phyloP scores from a whole-genome alignment of 1,140 invertebrate genomes.

The Plectrocnemia conspersa region DNA sequence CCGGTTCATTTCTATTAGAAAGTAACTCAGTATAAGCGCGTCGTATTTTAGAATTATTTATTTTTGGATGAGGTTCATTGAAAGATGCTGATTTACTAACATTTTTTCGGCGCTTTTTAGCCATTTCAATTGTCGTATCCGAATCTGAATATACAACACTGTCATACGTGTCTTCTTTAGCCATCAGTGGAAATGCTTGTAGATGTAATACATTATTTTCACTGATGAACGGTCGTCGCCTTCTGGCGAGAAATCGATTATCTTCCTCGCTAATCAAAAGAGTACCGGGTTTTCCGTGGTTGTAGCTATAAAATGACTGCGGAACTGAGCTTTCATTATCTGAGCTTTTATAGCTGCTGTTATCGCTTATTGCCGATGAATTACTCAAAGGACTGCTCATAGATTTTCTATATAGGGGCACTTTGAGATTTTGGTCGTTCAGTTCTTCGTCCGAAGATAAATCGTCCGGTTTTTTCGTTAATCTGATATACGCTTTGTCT shows the following conservation, averaged over 20 bases:
- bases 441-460: conserved; percentile 1
- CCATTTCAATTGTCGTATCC: neutral
- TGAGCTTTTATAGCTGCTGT: conserved; percentile 51
- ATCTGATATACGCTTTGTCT: conserved; percentile 46
- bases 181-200: neutral
- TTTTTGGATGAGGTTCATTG: conserved; percentile 16
- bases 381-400: conserved; percentile 24
- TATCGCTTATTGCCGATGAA: conserved; percentile 25
- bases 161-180: conserved; percentile 6
- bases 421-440: neutral
- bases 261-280: conserved; percentile 25
- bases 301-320: conserved; percentile 23
- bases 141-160: conserved; percentile 4
- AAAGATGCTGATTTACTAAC: conserved; percentile 28
- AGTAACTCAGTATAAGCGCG: conserved; percentile 27
- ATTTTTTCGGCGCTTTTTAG: conserved; percentile 13
- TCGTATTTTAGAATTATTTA: neutral
- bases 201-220: conserved; percentile 1
- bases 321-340: conserved; percentile 46
- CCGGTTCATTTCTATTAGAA: neutral
- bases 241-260: conserved; percentile 15
- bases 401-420: conserved; percentile 20
- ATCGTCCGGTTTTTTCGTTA: conserved; percentile 30
- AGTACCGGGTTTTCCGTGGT: conserved; percentile 31
- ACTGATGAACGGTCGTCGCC: conserved; percentile 22